Conservation (phyloP, 2,888 invertebrate genomes). For the Bimastos eiseni region DNA sequence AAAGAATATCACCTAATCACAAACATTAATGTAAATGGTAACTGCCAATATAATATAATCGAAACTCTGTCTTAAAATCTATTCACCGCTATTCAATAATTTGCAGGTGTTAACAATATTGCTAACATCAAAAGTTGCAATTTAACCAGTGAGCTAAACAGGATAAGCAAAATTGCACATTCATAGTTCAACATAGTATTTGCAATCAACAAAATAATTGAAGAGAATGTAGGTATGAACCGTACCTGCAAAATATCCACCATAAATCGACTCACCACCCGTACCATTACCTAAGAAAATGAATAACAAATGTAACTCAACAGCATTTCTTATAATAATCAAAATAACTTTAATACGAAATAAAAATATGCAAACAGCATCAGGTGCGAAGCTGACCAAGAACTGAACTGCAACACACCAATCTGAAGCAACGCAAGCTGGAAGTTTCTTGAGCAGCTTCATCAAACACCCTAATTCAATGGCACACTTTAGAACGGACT, state of each 20-base stretch:
- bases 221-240: background rate
- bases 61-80: background rate
- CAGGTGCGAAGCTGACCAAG: background rate
- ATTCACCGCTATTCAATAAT: background rate
- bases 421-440: background rate
- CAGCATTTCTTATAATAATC: background rate
- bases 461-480: no score
- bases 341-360: background rate
- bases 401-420: background rate
- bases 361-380: background rate
- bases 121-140: no score
- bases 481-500: no score
- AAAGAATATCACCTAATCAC: background rate
- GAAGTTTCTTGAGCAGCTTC: background rate
- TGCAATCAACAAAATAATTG: background rate
- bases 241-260: constrained; percentile 66
- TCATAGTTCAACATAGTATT: background rate
- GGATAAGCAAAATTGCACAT: background rate
- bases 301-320: background rate
- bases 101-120: background rate
- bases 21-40: background rate
- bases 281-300: constrained; percentile 83
- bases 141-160: background rate
- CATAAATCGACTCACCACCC: constrained; percentile 97
- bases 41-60: background rate